phyloP scores from a whole-genome alignment of 1,140 invertebrate species.

The Sycobia sp. region DNA sequence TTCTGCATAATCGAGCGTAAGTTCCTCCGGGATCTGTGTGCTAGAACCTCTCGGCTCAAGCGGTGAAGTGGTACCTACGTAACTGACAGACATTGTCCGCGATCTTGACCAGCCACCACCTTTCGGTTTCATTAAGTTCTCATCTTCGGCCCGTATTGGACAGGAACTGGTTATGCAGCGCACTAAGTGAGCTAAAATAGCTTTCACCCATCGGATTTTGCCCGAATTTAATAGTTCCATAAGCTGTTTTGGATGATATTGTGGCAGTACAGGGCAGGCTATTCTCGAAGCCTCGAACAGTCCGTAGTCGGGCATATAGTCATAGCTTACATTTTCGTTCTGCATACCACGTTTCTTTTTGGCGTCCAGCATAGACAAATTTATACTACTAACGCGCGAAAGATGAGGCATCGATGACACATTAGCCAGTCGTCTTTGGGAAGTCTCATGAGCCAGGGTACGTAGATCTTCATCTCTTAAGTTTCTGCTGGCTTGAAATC shows the following conservation, averaged over 20 bases:
- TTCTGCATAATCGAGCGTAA: slow-evolving; percentile 93
- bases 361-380: slow-evolving; percentile 77
- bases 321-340: slow-evolving; percentile 60
- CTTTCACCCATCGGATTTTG: slow-evolving; percentile 96
- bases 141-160: slow-evolving; percentile 66
- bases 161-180: slow-evolving; percentile 77
- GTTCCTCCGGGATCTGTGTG: slow-evolving; percentile 77
- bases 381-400: slow-evolving; percentile 80
- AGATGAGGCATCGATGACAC: slow-evolving; percentile 79
- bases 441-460: slow-evolving; percentile 73
- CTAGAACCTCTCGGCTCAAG: slow-evolving; percentile 67
- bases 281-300: slow-evolving; percentile 96
- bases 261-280: slow-evolving; percentile 95
- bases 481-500: slow-evolving; percentile 74
- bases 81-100: slow-evolving; percentile 85
- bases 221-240: slow-evolving; percentile 99
- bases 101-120: slow-evolving; percentile 78
- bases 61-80: slow-evolving; percentile 67
- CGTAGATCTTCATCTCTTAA: slow-evolving; percentile 81
- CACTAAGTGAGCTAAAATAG: slow-evolving; percentile 95
- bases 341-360: slow-evolving; percentile 71
- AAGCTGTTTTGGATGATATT: slow-evolving; percentile 98
- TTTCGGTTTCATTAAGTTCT: slow-evolving; percentile 62
- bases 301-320: slow-evolving; percentile 91
- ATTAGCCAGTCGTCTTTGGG: slow-evolving; percentile 70